phyloP scores from a whole-genome alignment of 2,113 vertebrate genomes.

The Bothrops jararaca region DNA sequence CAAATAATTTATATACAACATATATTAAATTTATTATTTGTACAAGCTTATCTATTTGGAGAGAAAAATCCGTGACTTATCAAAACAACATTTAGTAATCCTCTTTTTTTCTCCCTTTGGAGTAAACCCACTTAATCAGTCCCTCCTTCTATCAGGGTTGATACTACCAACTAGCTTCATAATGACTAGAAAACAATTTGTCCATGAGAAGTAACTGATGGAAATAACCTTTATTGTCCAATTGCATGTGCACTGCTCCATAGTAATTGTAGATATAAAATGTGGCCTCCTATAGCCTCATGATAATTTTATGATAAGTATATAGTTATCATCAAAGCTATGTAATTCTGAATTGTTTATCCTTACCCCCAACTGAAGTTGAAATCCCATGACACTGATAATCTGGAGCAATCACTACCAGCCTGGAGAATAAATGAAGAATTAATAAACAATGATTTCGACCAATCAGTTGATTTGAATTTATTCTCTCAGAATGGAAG shows the following conservation, averaged over 20 bases:
- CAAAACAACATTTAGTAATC: background rate
- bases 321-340: background rate
- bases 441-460: background rate
- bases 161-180: background rate
- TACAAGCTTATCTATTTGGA: background rate
- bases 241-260: background rate
- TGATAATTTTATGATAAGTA: background rate
- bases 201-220: background rate
- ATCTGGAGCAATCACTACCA: background rate
- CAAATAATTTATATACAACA: background rate
- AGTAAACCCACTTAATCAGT: background rate
- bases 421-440: background rate
- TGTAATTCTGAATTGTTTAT: background rate
- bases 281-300: background rate
- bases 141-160: background rate
- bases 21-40: background rate
- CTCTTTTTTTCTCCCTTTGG: background rate
- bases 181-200: background rate
- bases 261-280: background rate
- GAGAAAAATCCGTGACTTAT: background rate
- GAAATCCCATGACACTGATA: background rate
- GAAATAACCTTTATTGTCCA: background rate
- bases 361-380: background rate
- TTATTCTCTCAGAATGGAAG: background rate
- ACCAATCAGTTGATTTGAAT: background rate